Evolutionary conservation across 2,113 vertebrate genomes (phyloP).

Genomic region (Nestor notabilis): DNA sequence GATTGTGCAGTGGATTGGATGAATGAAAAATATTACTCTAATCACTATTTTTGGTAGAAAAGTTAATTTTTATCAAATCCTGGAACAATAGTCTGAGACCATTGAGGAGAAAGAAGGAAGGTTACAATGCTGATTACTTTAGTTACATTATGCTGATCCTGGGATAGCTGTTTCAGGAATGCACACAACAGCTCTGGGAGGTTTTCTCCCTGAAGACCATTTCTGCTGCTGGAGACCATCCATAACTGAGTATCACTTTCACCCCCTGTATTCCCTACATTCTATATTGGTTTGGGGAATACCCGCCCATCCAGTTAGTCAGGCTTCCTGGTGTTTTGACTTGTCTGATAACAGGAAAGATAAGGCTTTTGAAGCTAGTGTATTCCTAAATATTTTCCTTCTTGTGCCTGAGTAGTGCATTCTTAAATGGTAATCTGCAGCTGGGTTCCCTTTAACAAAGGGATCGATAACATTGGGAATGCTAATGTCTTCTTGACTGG

Average conservation of each 20-base stretch:
- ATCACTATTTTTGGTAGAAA: not conserved
- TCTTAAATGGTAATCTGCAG: not conserved
- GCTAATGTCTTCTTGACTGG: not conserved
- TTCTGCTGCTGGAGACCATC: not conserved
- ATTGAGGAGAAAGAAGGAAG: not conserved
- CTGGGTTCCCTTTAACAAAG: not conserved
- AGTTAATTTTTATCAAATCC: not conserved
- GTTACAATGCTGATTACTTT: not conserved
- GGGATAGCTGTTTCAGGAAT: not conserved
- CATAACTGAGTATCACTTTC: not conserved
- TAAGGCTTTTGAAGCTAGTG: not conserved
- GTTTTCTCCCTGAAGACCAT: not conserved
- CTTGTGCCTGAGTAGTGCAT: not conserved
- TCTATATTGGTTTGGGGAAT: not conserved
- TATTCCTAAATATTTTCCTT: not conserved
- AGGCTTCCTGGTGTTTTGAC: not conserved
- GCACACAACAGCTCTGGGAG: not conserved
- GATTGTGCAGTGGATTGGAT: not conserved
- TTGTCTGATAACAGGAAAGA: conserved; percentile 6
- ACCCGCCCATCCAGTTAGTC: not conserved
- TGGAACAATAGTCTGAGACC: not conserved
- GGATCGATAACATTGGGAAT: not conserved
- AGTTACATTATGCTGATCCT: not conserved
- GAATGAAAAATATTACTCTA: not conserved
- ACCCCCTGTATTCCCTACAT: not conserved